Conservation (phyloP, 2,888 invertebrate genomes). For the Pegoplata infirma region DNA sequence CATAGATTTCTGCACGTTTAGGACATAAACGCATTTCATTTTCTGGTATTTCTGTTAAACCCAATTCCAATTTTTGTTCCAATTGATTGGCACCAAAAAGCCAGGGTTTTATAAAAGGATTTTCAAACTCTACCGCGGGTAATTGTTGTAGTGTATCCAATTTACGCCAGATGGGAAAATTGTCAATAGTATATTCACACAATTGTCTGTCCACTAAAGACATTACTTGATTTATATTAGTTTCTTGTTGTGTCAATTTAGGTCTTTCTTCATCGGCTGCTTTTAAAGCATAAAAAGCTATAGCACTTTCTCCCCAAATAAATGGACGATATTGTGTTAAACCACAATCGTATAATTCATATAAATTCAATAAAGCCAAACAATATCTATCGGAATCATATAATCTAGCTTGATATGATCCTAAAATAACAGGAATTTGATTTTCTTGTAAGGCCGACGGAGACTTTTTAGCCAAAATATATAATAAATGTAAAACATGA, state of each 20-base stretch:
- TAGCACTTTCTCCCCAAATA: conserved; percentile 90
- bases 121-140: conserved; percentile 69
- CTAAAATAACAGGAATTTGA: conserved; percentile 87
- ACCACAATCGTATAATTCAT: conserved; percentile 84
- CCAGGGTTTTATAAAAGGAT: conserved; percentile 66
- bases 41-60: conserved; percentile 64
- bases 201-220: conserved; percentile 84
- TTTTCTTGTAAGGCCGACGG: conserved; percentile 81
- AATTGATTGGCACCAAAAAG: conserved; percentile 71
- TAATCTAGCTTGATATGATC: conserved; percentile 88
- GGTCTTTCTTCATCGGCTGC: conserved; percentile 78
- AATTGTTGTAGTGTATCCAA: conserved; percentile 77
- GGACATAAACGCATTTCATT: conserved; percentile 72
- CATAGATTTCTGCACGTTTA: conserved; percentile 70
- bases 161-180: conserved; percentile 84
- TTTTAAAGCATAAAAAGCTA: conserved; percentile 85
- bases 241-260: conserved; percentile 83
- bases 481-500: conserved; percentile 83
- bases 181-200: conserved; percentile 83
- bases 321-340: conserved; percentile 86
- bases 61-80: conserved; percentile 72
- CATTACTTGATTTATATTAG: conserved; percentile 85
- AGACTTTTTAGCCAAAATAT: conserved; percentile 82
- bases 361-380: conserved; percentile 83
- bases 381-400: conserved; percentile 85